These are phyloP conservation scores for Drosophila equinoxialis DNA, from an alignment of 1,140 invertebrate genomes.

Conservation along the genomic window DNA sequence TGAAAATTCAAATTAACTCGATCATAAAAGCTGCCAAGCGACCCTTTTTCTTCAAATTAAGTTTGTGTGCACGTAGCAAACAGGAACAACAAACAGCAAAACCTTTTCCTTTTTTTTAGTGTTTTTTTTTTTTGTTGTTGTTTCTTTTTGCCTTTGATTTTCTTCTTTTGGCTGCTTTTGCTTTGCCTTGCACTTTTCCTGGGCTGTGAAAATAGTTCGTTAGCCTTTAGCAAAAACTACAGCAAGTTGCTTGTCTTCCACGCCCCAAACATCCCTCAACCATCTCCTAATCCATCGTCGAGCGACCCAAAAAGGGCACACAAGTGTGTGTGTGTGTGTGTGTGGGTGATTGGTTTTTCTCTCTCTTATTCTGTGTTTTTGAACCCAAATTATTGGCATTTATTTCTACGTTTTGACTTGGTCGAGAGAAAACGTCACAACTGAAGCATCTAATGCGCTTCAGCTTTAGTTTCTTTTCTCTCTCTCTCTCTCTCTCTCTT, in stretches of 20 bases:
- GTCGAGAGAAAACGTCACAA: slow-evolving; percentile 49
- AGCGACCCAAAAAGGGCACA: slow-evolving; percentile 50
- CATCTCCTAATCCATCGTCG: not conserved
- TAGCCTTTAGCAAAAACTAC: slow-evolving; percentile 76
- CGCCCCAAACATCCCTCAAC: not conserved
- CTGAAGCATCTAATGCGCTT: slow-evolving; percentile 78
- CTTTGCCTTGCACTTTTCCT: slow-evolving; percentile 72
- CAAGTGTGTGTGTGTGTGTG: slow-evolving; percentile 31
- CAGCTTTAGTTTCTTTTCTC: slow-evolving; percentile 7
- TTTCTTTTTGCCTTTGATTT: slow-evolving; percentile 57
- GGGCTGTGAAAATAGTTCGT: slow-evolving; percentile 78
- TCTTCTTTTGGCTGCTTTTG: slow-evolving; percentile 52
- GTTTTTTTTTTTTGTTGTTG: slow-evolving; percentile 16
- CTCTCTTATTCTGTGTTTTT: slow-evolving; percentile 19
- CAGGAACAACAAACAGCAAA: slow-evolving; percentile 51
- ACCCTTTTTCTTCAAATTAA: slow-evolving; percentile 73
- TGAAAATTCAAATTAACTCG: slow-evolving; percentile 76
- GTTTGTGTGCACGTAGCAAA: slow-evolving; percentile 80
- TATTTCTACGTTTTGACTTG: slow-evolving; percentile 78
- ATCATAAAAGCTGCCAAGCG: slow-evolving; percentile 74
- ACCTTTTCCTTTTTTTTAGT: slow-evolving; percentile 54
- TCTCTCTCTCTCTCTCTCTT: not conserved
- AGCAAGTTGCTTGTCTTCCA: slow-evolving; percentile 48
- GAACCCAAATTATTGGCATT: slow-evolving; percentile 79
- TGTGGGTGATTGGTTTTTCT: slow-evolving; percentile 78